Evolutionary conservation across 2,888 invertebrate species (phyloP), one percentile per base, ranked within the genome.

Genomic region (Rhimphoctona megacephalus): DNA sequence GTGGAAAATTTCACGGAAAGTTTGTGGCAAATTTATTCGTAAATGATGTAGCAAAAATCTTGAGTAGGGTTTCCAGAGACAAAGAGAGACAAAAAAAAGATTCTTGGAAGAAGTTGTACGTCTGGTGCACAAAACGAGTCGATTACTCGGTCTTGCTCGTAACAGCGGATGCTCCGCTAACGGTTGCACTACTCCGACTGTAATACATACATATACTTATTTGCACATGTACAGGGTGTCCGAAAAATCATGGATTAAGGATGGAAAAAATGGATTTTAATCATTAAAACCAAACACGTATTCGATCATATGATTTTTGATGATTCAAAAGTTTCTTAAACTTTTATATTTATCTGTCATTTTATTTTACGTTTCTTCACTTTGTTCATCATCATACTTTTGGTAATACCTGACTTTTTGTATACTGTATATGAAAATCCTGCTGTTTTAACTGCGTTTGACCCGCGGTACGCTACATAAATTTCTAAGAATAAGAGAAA

Each of bases 81-180:
- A n/a, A 49, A 54, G 39, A 54, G 17, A 67, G 78, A 33, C 30
- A 36, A 11, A n/a, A 67, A 30, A 43, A 69, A 43, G 9, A 52
- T 67, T 39, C 54, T 33, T 14, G 22, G 36, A 77, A 11, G 30
- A 54, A 49, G 9, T 76, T 43, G 33, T 33, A 43, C 52, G 61
- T 78, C 73, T 73, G 76, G 81, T 33, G 25, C 66, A 78, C 66
- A 43, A 78, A 83, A 78, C 67, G 22, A 70, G 70, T 76, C 61
- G 79, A 85, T 82, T 74, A 64, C 74, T 79, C 39, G 79, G 39
- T 61, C 72, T 78, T 78, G 52, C 66, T 77, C 66, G 67, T 82
- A 67, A 69, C 82, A 85, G 61, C 82, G 82, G 82, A 85, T 79
- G 82, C 82, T 73, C 61, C 54, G 52, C 73, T 82, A 85, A 85